These are phyloP conservation scores for Pammene fasciana DNA, from an alignment of 2,888 invertebrate species.

Conservation along the genomic window DNA sequence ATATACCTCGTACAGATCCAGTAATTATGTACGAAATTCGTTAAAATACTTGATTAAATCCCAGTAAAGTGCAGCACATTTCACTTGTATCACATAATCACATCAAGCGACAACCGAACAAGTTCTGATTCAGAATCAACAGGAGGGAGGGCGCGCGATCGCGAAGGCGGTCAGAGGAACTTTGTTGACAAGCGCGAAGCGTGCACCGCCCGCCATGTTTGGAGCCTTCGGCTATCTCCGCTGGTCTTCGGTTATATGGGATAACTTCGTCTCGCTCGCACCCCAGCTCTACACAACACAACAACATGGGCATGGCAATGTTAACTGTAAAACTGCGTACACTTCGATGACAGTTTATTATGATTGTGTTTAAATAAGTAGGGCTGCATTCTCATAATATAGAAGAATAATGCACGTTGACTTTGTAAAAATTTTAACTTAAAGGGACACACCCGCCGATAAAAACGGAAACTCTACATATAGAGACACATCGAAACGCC, in stretches of 20 bases:
- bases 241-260: constrained; percentile 50
- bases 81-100: constrained; percentile 53
- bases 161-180: constrained; percentile 62
- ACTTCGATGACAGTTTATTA: constrained; percentile 33
- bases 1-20: constrained; percentile 25
- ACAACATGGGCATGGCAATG: constrained; percentile 32
- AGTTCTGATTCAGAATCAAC: constrained; percentile 42
- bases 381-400: background rate
- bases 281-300: constrained; percentile 29
- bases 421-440: background rate
- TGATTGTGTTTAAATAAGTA: constrained; percentile 19
- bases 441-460: background rate
- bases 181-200: constrained; percentile 79
- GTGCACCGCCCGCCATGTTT: constrained; percentile 72
- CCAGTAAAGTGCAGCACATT: constrained; percentile 51
- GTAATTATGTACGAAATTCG: background rate
- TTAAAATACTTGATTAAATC: constrained; percentile 21
- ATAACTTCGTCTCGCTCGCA: constrained; percentile 24
- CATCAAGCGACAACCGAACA: constrained; percentile 40
- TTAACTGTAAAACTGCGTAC: constrained; percentile 40
- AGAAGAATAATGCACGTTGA: background rate
- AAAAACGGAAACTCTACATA: background rate
- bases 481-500: background rate
- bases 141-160: constrained; percentile 62
- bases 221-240: constrained; percentile 69